These are phyloP conservation scores for Trichacis sp. DNA, from an alignment of 2,888 invertebrate species.

Conservation along the genomic window DNA sequence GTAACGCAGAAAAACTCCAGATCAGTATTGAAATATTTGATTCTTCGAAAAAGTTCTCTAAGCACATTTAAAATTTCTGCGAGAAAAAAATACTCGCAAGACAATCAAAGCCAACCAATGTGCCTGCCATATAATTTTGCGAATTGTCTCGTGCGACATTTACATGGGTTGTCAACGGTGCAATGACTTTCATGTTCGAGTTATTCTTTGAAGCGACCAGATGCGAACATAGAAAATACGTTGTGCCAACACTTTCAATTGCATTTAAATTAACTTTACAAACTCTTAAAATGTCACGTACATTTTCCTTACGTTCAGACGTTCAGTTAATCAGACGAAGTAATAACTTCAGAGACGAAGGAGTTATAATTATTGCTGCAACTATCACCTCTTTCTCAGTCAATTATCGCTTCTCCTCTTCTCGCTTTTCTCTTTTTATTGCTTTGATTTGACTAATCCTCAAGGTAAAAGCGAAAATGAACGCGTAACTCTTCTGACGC, in stretches of 20 bases:
- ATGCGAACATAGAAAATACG: neutral
- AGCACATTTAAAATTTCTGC: too few relatives aligned
- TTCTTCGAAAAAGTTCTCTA: too few relatives aligned
- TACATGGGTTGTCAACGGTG: neutral
- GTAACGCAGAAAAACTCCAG: too few relatives aligned
- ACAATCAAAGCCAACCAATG: neutral
- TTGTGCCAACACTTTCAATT: neutral
- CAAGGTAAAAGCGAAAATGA: neutral
- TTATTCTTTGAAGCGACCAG: neutral
- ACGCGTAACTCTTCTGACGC: neutral
- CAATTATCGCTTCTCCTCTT: conserved; percentile 13
- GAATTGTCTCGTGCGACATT: neutral
- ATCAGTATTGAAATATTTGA: too few relatives aligned
- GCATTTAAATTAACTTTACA: neutral
- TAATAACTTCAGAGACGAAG: neutral
- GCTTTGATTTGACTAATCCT: conserved; percentile 1
- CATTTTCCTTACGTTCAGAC: neutral
- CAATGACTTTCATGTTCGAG: neutral
- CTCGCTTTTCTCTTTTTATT: neutral
- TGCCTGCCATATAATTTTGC: neutral
- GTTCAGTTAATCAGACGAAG: neutral
- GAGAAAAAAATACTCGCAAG: neutral
- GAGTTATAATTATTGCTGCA: neutral
- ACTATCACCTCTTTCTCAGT: neutral
- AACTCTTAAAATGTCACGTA: neutral